phyloP scores from a whole-genome alignment of 2,113 vertebrate genomes.

The Theristicus caerulescens region DNA sequence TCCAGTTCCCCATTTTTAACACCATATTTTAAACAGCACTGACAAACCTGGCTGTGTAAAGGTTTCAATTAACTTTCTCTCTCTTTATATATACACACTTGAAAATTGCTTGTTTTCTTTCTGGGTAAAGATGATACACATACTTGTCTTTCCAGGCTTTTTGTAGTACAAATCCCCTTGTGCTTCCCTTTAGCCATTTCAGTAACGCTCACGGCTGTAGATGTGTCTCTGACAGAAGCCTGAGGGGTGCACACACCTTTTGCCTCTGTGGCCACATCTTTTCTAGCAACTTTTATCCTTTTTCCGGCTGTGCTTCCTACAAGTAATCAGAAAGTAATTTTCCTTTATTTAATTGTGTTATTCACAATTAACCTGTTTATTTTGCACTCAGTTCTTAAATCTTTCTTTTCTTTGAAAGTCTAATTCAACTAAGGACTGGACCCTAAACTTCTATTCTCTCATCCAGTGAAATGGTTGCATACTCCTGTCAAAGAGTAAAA shows the following conservation, averaged over 20 bases:
- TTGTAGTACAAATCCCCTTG: neutral
- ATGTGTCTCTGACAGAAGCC: neutral
- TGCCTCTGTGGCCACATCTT: neutral
- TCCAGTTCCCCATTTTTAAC: neutral
- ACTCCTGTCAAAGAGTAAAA: accelerated
- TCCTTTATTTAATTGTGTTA: neutral
- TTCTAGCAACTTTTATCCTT: neutral
- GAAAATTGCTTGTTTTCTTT: neutral
- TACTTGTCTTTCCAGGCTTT: neutral
- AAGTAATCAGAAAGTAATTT: neutral
- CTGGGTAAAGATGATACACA: neutral
- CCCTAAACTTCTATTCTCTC: neutral
- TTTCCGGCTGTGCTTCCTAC: neutral
- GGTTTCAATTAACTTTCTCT: neutral
- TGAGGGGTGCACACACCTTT: neutral
- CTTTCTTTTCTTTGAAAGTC: neutral
- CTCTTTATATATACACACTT: neutral
- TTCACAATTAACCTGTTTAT: neutral
- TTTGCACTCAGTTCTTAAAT: neutral
- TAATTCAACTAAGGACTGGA: neutral
- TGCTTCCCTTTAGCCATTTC: neutral
- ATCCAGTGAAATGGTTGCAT: neutral
- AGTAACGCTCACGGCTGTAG: accelerated
- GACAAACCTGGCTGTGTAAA: neutral
- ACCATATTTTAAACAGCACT: neutral